These are phyloP conservation scores for Acanthornis magna DNA, from an alignment of 2,797 vertebrate species.

Conservation along the genomic window DNA sequence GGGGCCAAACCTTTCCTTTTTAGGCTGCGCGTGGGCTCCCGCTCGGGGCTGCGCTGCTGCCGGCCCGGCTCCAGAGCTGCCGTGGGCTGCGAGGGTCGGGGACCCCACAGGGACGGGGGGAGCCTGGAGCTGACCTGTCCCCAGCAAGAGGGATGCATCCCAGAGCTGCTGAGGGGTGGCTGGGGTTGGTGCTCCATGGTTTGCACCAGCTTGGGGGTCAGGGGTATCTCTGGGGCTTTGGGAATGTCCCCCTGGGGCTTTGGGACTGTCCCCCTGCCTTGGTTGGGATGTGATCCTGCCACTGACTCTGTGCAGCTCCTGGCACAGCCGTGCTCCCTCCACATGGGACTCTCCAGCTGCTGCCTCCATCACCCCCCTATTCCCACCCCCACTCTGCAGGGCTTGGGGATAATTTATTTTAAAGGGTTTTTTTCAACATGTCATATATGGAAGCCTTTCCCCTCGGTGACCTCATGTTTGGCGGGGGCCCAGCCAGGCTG, in stretches of 20 bases:
- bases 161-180: rapidly evolving
- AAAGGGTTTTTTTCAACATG: neutral
- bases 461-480: constrained; percentile 56
- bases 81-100: neutral
- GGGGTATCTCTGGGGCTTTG: neutral
- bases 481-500: neutral
- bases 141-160: rapidly evolving
- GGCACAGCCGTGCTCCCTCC: rapidly evolving
- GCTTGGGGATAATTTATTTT: neutral
- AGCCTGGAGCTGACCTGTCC: rapidly evolving
- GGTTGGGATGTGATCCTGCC: neutral
- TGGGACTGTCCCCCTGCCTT: rapidly evolving
- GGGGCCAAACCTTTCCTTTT: constrained; percentile 53
- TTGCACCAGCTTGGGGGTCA: neutral
- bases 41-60: neutral
- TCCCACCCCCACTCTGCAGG: rapidly evolving
- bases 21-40: constrained; percentile 25
- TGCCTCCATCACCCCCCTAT: neutral
- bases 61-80: neutral
- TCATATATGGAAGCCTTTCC: constrained; percentile 67
- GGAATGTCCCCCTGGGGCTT: neutral
- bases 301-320: rapidly evolving
- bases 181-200: rapidly evolving
- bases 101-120: neutral
- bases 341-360: rapidly evolving